phyloP scores from a whole-genome alignment of 2,113 vertebrate species.

The Callionymus lyra region DNA sequence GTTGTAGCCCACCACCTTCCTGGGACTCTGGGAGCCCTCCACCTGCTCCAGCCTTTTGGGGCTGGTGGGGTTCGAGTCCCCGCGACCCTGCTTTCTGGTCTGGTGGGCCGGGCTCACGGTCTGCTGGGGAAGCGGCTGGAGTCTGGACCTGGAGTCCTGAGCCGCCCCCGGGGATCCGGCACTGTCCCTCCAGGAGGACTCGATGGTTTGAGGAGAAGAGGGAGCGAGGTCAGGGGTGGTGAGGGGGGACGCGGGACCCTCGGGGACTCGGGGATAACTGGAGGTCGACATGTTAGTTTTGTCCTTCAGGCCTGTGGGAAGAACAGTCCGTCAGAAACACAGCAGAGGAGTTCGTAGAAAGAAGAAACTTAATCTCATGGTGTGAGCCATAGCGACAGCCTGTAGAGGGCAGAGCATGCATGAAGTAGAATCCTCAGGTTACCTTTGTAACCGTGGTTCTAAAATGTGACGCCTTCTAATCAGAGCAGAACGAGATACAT shows the following conservation, averaged over 20 bases:
- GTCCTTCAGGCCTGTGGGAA: constrained; percentile 75
- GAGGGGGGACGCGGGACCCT: constrained; percentile 68
- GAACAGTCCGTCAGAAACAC: constrained; percentile 3
- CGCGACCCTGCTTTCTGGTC: constrained; percentile 34
- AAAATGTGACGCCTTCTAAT: no score
- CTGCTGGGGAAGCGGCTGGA: constrained; percentile 37
- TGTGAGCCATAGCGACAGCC: no score
- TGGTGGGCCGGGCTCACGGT: constrained; percentile 46
- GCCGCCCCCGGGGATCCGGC: not conserved
- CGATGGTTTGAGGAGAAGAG: constrained; percentile 26
- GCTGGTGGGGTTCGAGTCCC: constrained; percentile 54
- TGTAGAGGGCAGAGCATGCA: no score
- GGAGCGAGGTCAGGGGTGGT: constrained; percentile 66
- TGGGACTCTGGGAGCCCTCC: constrained; percentile 47
- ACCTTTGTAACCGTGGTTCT: no score
- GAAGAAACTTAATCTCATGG: no score
- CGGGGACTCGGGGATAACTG: constrained; percentile 69
- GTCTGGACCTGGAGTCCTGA: constrained; percentile 29
- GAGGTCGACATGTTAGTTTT: constrained; percentile 69
- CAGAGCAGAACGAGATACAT: no score
- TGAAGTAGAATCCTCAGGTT: no score
- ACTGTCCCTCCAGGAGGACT: no score
- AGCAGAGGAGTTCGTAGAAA: no score
- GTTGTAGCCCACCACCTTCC: constrained; percentile 49
- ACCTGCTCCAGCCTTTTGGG: constrained; percentile 50